Evolutionary conservation across 2,888 invertebrate genomes (phyloP), one percentile per base, ranked within the genome.

Genomic region (Eucera pruinosa): DNA sequence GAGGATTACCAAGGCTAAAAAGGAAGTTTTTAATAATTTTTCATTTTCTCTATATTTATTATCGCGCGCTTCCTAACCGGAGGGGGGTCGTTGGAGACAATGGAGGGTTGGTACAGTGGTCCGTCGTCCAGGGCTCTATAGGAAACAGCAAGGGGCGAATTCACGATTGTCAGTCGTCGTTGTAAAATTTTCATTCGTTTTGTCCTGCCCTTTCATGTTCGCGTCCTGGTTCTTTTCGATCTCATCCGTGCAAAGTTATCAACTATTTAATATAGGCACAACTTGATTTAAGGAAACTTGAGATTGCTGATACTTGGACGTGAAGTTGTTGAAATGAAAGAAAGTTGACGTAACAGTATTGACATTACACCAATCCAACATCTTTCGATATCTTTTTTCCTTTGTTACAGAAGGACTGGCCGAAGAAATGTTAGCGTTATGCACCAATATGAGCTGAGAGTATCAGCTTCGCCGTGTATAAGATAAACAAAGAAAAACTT

Each of bases 1-100:
- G 88, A 90, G 92, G 91, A 92, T 92, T 92, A 91, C 91, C 89
- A 89, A 89, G 90, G 91, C 89, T 91, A 92, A 92, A 92, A 92
- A 91, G 91, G 91, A 92, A 92, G 91, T 92, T 92, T 92, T 91
- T 92, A 91, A 92, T 92, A 92, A 92, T 92, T 92, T 92, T 92
- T 92, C 92, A 92, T 92, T 92, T 92, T 92, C 91, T 90, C 91
- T 91, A 91, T 92, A 92, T 92, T 92, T 92, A 92, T 92, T 92
- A 92, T 92, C 91, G 90, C 89, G 88, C 90, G 89, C 89, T 91
- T 91, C 91, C 91, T 90, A 90, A 91, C 91, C 90, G 87, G 87
- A 86, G 86, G 86, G 83, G 84, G 84, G 25, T 86, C 85, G 86
- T 80, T 83, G 84, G 88, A 90, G 89, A 91, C 91, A 91, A 91